Evolutionary conservation across 2,888 invertebrate genomes (phyloP).

Genomic region (Ennomos quercinarius): DNA sequence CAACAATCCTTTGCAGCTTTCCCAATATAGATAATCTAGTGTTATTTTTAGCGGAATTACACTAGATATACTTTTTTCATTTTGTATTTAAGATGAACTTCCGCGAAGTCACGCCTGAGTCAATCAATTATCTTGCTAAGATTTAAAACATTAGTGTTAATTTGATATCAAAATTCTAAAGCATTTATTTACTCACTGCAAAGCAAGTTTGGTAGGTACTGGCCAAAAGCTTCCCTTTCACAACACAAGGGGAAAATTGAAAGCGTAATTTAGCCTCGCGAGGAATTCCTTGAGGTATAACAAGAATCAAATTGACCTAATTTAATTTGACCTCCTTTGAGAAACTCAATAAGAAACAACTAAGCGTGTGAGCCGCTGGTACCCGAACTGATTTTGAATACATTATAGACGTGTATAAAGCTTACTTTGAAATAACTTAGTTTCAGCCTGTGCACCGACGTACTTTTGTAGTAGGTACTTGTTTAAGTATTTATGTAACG

Average conservation of each 20-base stretch:
- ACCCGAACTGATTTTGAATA: slow-evolving; percentile 25
- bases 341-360: slow-evolving; percentile 29
- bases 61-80: no score
- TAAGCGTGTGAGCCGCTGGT: slow-evolving; percentile 19
- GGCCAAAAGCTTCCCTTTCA: slow-evolving; percentile 19
- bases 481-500: no score
- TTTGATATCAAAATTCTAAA: not conserved
- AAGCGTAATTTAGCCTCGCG: slow-evolving; percentile 45
- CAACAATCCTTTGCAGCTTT: no score
- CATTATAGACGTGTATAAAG: slow-evolving; percentile 4
- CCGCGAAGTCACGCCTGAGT: no score
- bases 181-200: slow-evolving; percentile 5
- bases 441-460: no score
- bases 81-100: no score
- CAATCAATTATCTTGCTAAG: no score
- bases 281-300: slow-evolving; percentile 48
- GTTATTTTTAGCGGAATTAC: no score
- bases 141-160: no score
- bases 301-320: slow-evolving; percentile 51
- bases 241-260: slow-evolving; percentile 35
- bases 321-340: slow-evolving; percentile 39
- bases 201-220: slow-evolving; percentile 6
- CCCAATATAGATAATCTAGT: no score
- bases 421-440: slow-evolving; percentile 10
- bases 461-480: no score